A percentile compares a stretch with the other conserved stretches of the same genome.
These are phyloP conservation scores for Urocitellus parryii DNA, from an alignment of 2,113 vertebrate genomes.

Conservation along the genomic window DNA sequence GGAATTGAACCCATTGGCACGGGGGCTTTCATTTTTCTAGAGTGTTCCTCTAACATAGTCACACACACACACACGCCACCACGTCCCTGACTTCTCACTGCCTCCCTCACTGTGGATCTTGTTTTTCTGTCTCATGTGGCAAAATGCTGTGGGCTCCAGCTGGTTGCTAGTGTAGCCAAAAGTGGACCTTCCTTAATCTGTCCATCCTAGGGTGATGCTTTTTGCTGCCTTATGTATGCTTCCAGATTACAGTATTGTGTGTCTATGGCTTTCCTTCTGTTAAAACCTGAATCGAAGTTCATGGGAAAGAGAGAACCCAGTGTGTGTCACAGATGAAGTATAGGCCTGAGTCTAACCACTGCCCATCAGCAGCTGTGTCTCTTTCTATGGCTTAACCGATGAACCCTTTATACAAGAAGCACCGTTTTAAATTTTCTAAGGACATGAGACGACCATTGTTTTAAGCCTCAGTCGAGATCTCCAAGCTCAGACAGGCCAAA, in stretches of 20 bases:
- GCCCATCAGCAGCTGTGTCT: slow-evolving; percentile 84
- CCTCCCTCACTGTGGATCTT: slow-evolving; percentile 76
- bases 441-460: slow-evolving; percentile 79
- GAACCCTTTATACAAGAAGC: slow-evolving; percentile 79
- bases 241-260: slow-evolving; percentile 88
- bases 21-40: slow-evolving; percentile 63
- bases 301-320: slow-evolving; percentile 78
- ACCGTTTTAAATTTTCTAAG: slow-evolving; percentile 81
- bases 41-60: slow-evolving; percentile 74
- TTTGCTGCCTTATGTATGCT: slow-evolving; percentile 88
- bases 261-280: slow-evolving; percentile 79
- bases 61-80: slow-evolving; percentile 52
- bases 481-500: slow-evolving; percentile 27
- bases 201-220: slow-evolving; percentile 83
- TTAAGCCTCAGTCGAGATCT: slow-evolving; percentile 51
- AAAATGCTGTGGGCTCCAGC: slow-evolving; percentile 80
- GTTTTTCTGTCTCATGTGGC: slow-evolving; percentile 77
- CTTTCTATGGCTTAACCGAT: slow-evolving; percentile 79
- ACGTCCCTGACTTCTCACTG: slow-evolving; percentile 48
- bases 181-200: slow-evolving; percentile 85
- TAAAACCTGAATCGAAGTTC: slow-evolving; percentile 79
- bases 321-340: slow-evolving; percentile 76
- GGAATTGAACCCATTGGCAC: slow-evolving; percentile 69
- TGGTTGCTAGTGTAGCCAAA: slow-evolving; percentile 82
- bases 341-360: slow-evolving; percentile 80